These are phyloP conservation scores for Tetragonisca angustula DNA, from an alignment of 2,888 invertebrate species.

Conservation along the genomic window DNA sequence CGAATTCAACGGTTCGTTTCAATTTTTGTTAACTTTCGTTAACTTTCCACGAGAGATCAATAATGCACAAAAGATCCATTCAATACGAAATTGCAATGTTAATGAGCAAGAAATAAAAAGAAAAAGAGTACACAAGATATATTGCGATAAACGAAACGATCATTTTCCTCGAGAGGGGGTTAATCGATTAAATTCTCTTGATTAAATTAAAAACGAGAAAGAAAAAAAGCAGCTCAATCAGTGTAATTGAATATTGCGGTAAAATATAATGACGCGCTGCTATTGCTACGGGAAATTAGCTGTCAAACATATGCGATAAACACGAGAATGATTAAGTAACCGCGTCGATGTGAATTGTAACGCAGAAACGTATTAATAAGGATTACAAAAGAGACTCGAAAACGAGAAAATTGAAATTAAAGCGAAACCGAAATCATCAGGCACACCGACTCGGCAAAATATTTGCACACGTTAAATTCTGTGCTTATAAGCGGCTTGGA, in stretches of 20 bases:
- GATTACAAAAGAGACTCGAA: not conserved
- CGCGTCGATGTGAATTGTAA: too few species aligned
- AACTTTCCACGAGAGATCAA: too few species aligned
- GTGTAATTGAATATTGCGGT: not conserved
- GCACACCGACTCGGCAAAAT: not conserved
- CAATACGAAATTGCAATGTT: too few species aligned
- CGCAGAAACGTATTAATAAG: not conserved
- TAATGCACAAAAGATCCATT: too few species aligned
- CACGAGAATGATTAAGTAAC: not conserved
- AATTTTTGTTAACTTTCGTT: too few species aligned
- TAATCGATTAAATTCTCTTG: not conserved
- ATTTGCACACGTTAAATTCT: conserved; percentile 28
- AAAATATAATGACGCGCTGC: not conserved
- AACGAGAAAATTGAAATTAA: conserved; percentile 26
- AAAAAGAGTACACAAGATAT: too few species aligned
- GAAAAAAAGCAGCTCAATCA: not conserved
- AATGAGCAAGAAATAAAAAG: too few species aligned
- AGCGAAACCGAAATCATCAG: conserved; percentile 15
- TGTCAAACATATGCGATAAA: not conserved
- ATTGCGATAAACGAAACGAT: too few species aligned
- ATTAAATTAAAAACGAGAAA: not conserved
- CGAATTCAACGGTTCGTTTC: too few species aligned
- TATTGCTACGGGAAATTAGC: not conserved
- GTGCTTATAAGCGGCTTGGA: conserved; percentile 42
- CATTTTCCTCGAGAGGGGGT: not conserved